phyloP scores from a whole-genome alignment of 2,797 vertebrate species.

The Masticophis lateralis region DNA sequence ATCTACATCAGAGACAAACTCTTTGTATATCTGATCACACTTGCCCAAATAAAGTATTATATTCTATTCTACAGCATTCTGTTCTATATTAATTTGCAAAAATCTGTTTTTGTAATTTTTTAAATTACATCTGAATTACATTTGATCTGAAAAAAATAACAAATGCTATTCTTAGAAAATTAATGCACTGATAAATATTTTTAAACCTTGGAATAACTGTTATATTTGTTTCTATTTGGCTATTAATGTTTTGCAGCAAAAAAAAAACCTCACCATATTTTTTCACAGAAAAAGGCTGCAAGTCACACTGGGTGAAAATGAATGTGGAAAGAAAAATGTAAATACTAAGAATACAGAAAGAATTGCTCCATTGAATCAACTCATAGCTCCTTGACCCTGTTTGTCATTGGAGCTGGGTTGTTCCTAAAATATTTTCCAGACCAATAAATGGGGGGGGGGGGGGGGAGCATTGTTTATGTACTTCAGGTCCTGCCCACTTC shows the following conservation, averaged over 20 bases:
- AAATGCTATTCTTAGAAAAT: constrained; percentile 17
- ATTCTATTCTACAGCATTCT: no score
- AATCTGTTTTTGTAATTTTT: constrained; percentile 59
- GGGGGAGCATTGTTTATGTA: background rate
- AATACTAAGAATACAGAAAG: background rate
- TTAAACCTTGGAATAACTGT: background rate
- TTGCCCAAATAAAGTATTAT: no score
- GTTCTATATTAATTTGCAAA: constrained; percentile 42
- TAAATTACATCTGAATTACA: background rate
- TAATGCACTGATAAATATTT: background rate
- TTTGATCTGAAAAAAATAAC: constrained; percentile 41
- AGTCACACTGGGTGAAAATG: accelerated
- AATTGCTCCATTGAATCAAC: background rate
- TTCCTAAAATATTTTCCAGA: constrained; percentile 32
- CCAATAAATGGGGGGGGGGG: constrained; percentile 7
- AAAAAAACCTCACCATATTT: accelerated
- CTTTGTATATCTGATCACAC: no score
- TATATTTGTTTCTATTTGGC: background rate
- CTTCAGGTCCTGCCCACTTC: background rate
- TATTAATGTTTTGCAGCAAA: background rate
- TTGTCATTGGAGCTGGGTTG: background rate
- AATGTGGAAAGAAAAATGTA: background rate
- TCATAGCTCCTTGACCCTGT: background rate
- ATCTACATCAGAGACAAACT: no score
- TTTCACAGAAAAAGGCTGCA: background rate